Evolutionary conservation across 1,140 invertebrate species (phyloP).

Genomic region (Ceratoteleas bidentatus): DNA sequence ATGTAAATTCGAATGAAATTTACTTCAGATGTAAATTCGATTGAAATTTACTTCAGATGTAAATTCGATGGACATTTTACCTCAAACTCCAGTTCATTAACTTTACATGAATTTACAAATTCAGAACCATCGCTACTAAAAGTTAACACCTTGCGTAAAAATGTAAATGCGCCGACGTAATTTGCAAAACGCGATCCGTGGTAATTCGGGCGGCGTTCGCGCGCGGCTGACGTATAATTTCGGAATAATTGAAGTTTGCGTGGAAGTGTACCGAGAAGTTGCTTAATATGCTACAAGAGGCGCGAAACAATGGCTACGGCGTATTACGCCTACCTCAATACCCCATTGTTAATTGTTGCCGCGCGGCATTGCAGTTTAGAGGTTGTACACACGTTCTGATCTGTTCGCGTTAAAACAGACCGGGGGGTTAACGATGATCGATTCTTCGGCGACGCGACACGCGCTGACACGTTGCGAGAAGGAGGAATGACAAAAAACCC

Average conservation of each 20-base stretch:
- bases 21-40: too few relatives aligned
- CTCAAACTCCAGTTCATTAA: too few relatives aligned
- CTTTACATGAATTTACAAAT: too few relatives aligned
- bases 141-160: too few relatives aligned
- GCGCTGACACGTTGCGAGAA: slow-evolving; percentile 30
- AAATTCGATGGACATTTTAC: too few relatives aligned
- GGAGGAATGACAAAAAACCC: slow-evolving; percentile 4
- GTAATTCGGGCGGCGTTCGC: slow-evolving; percentile 9
- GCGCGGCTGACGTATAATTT: slow-evolving; percentile 36
- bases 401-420: slow-evolving; percentile 55
- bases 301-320: slow-evolving; percentile 58
- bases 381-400: slow-evolving; percentile 49
- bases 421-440: slow-evolving; percentile 61
- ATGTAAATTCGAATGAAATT: too few relatives aligned
- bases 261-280: slow-evolving; percentile 53
- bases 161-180: background rate
- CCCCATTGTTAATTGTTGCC: slow-evolving; percentile 69
- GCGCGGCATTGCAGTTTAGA: slow-evolving; percentile 52
- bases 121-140: too few relatives aligned
- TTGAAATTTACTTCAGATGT: too few relatives aligned
- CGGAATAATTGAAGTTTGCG: slow-evolving; percentile 46
- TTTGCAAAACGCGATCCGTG: slow-evolving; percentile 12
- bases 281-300: slow-evolving; percentile 59
- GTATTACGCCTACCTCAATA: slow-evolving; percentile 55
- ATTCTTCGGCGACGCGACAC: slow-evolving; percentile 55